phyloP scores from a whole-genome alignment of 2,113 vertebrate species.

The Piliocolobus tephrosceles region DNA sequence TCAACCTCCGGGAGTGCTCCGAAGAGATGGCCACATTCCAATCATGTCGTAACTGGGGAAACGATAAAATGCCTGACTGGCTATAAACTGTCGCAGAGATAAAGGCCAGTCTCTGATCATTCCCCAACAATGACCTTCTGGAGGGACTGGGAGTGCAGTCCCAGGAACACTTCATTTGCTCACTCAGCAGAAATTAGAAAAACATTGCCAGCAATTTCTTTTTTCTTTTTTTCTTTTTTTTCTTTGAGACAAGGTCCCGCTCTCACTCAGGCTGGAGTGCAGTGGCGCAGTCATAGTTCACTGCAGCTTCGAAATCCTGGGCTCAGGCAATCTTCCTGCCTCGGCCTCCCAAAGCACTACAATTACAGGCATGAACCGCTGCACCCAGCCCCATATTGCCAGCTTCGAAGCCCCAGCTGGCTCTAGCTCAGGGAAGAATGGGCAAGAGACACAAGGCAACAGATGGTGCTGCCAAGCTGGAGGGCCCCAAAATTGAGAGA shows the following conservation, averaged over 20 bases:
- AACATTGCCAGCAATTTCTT: neutral
- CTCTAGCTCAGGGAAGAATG: neutral
- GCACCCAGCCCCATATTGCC: neutral
- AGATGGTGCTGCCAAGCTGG: neutral
- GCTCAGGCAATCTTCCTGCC: neutral
- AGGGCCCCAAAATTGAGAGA: neutral
- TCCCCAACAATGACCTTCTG: neutral
- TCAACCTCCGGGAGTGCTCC: neutral
- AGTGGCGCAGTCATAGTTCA: neutral
- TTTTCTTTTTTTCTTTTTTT: neutral
- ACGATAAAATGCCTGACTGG: neutral
- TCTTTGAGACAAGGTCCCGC: neutral
- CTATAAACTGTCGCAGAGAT: neutral
- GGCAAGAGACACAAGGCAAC: neutral
- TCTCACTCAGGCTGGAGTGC: neutral
- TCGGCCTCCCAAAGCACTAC: neutral
- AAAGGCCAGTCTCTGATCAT: neutral
- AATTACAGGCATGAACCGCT: neutral
- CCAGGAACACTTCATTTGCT: neutral
- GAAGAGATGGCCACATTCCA: slow-evolving; percentile 50
- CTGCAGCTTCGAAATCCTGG: neutral
- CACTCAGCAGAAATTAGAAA: neutral
- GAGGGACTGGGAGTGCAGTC: rapidly evolving
- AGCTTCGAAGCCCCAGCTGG: neutral
- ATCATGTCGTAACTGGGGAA: neutral